A percentile compares a stretch with the other conserved stretches of the same genome.
These are phyloP conservation scores for Lamprotornis superbus DNA, from an alignment of 2,113 vertebrate species.

Conservation along the genomic window DNA sequence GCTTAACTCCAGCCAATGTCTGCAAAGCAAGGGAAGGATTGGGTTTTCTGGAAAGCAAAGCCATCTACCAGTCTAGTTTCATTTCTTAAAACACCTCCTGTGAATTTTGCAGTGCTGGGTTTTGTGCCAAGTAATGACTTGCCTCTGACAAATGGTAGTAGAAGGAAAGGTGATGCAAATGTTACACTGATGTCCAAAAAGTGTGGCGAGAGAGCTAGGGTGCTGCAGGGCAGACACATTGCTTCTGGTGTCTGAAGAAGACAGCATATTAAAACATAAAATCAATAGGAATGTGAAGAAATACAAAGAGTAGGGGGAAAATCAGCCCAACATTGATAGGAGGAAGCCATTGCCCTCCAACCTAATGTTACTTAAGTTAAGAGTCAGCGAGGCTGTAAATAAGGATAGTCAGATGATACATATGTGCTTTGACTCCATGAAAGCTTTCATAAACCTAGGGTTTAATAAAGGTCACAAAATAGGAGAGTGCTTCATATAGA, in stretches of 20 bases:
- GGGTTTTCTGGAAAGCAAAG: neutral
- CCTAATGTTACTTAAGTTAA: neutral
- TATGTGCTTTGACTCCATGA: neutral
- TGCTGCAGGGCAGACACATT: neutral
- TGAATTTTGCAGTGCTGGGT: neutral
- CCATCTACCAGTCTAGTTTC: neutral
- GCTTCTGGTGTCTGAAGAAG: neutral
- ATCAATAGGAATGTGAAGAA: neutral
- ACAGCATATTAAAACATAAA: neutral
- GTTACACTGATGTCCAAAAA: neutral
- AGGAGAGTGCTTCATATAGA: neutral
- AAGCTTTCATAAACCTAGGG: neutral
- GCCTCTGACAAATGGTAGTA: neutral
- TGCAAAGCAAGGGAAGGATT: neutral
- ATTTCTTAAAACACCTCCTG: neutral
- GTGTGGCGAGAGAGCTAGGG: too few species aligned
- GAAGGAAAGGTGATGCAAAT: neutral
- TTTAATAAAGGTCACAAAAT: neutral
- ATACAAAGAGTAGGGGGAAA: neutral
- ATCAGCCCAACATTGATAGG: neutral
- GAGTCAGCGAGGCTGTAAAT: neutral
- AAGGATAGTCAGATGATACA: neutral
- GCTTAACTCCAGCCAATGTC: neutral
- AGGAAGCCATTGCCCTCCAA: neutral
- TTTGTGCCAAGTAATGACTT: neutral